Evolutionary conservation across 2,113 vertebrate genomes (phyloP).

Genomic region (Calonectris borealis): DNA sequence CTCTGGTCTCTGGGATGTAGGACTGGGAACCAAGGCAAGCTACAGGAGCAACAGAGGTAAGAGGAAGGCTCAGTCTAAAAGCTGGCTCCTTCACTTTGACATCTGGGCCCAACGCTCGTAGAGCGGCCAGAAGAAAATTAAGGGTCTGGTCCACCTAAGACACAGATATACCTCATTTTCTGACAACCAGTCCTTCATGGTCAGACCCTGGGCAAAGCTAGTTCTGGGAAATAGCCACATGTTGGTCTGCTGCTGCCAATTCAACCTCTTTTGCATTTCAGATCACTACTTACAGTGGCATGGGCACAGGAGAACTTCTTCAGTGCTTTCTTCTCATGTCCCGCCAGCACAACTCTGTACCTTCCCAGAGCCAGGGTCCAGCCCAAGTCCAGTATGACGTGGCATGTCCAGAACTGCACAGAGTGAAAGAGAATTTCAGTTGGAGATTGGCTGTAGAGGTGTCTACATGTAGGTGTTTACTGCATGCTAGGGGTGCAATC

Average conservation of each 20-base stretch:
- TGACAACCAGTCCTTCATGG: neutral
- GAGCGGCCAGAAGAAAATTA: neutral
- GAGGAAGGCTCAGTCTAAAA: neutral
- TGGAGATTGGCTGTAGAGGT: neutral
- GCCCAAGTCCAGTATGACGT: rapidly evolving
- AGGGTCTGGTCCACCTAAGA: neutral
- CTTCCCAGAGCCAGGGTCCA: neutral
- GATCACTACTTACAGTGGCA: neutral
- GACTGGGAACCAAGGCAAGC: neutral
- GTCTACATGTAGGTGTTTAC: neutral
- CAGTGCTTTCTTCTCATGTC: neutral
- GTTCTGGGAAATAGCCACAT: neutral
- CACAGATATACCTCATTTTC: neutral
- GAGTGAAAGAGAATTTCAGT: neutral
- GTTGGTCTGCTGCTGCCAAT: neutral
- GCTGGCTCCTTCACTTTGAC: neutral
- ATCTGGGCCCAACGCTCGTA: neutral
- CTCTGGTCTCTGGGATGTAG: neutral
- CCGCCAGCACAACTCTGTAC: neutral
- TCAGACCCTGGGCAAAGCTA: neutral
- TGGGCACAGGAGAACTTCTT: neutral
- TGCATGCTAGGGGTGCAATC: neutral
- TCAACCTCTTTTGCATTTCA: neutral
- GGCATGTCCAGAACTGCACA: neutral
- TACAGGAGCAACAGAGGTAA: neutral